phyloP scores from a whole-genome alignment of 2,888 invertebrate species.

The Cetonia aurata region DNA sequence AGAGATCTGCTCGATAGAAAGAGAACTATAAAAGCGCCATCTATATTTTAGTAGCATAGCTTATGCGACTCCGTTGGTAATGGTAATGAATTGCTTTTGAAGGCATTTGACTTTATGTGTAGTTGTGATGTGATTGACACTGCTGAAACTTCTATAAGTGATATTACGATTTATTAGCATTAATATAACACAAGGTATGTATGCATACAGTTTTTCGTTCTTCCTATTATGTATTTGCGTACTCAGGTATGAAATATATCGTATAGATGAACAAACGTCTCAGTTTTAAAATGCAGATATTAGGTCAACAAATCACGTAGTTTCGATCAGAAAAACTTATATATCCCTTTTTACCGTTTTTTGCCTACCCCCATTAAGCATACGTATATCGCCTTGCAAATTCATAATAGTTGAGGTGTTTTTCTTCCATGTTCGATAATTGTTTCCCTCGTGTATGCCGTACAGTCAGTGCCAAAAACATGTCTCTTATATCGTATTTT shows the following conservation, averaged over 20 bases:
- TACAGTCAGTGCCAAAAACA: conserved; percentile 53
- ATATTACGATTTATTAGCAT: conserved; percentile 53
- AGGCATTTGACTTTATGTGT: conserved; percentile 44
- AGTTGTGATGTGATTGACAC: conserved; percentile 57
- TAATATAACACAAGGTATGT: conserved; percentile 53
- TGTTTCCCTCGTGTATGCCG: conserved; percentile 47
- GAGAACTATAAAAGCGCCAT: conserved; percentile 33
- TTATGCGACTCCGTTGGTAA: conserved; percentile 45
- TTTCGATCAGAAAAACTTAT: conserved; percentile 29
- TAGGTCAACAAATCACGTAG: conserved; percentile 51
- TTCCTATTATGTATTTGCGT: not conserved
- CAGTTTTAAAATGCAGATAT: conserved; percentile 36
- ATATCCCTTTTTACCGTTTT: not conserved
- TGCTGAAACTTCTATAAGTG: conserved; percentile 54
- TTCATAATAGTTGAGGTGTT: conserved; percentile 11
- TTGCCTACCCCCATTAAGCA: not conserved
- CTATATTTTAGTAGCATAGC: conserved; percentile 6
- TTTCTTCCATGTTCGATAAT: conserved; percentile 47
- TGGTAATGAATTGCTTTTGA: conserved; percentile 36
- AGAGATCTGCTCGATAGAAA: not conserved
- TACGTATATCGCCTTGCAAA: not conserved
- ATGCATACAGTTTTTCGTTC: conserved; percentile 19
- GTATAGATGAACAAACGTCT: not conserved
- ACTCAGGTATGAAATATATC: not conserved
- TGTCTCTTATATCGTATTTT: conserved; percentile 33